Evolutionary conservation across 2,888 invertebrate species (phyloP), one percentile per base, ranked within the genome.

Genomic region (Pherbina coryleti): DNA sequence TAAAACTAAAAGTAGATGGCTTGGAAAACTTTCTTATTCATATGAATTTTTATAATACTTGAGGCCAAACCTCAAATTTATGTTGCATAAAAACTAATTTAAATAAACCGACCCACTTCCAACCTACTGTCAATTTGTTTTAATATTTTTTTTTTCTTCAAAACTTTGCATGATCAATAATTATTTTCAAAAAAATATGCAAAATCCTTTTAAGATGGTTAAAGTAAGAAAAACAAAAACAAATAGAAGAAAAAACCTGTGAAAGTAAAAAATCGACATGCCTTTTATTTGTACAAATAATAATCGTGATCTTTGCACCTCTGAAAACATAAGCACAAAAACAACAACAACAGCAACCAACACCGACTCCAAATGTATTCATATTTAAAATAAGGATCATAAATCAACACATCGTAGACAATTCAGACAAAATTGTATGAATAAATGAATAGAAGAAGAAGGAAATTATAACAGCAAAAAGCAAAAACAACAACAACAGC

Each of bases 241-340:
- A 72, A 34, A 34, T 11, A 9, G 5, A 37, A 70, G 11, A 19
- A 11, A 44, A 60, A 70, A 51, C 69, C 70, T 69, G 44, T 69
- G 19, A 76, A 70, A 69, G 60, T 28, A 17, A 9, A 22, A 53
- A 19, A 31, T 34, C 14, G 51, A 8, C 22, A 44, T 34, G 11
- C 17, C 55, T 62, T 67, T 5, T 53, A 31, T 37, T 11, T 64
- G 11, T 49, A 74, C 55, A 69, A 75, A 71, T 64, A 71, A 76
- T 76, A 76, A 71, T 76, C 76, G 76, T 76, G 76, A 76, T 76
- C 70, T 70, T 76, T 71, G 76, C 64, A 71, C 76, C 53, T 53
- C 19, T 14, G 17, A 55, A 31, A 62, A 55, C 31, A 34, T 19
- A 14, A 31, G 17, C n/a, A 19, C 19, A 19, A 28, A 25, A 17